These are phyloP conservation scores for Meloidogyne hapla DNA, from an alignment of 1,140 invertebrate genomes.

Conservation along the genomic window DNA sequence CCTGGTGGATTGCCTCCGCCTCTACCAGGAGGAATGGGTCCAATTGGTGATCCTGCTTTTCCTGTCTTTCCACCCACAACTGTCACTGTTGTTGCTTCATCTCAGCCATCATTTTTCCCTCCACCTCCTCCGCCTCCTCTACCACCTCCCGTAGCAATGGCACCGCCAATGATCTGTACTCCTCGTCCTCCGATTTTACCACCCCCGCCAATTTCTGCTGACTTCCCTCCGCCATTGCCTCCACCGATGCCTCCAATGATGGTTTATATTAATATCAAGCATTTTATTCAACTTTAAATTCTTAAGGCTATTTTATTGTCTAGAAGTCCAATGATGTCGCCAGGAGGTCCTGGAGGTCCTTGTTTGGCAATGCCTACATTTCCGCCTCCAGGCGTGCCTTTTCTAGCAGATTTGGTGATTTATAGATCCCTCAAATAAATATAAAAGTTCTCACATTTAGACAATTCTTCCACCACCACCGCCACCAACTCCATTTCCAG, in stretches of 20 bases:
- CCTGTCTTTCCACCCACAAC: too few relatives aligned
- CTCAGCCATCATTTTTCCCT: neutral
- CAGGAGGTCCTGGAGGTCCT: conserved; percentile 7
- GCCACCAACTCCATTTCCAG: neutral
- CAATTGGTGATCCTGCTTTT: too few relatives aligned
- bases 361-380: conserved; percentile 13
- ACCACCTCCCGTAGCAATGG: neutral
- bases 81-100: neutral
- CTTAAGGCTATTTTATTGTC: neutral
- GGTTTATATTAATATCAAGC: neutral
- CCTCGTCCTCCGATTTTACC: neutral
- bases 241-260: conserved; percentile 24
- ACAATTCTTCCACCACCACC: neutral
- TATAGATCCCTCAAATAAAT: too few relatives aligned
- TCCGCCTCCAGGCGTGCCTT: neutral
- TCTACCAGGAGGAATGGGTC: too few relatives aligned
- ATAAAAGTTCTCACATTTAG: neutral
- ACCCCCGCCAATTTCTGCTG: conserved; percentile 7
- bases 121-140: neutral
- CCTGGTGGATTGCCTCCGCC: conserved; percentile 7
- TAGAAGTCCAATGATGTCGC: conserved; percentile 7
- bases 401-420: neutral
- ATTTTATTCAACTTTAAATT: neutral
- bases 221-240: conserved; percentile 17
- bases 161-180: neutral